These are phyloP conservation scores for Cecidostiba fungosa DNA, from an alignment of 2,888 invertebrate genomes.

Conservation along the genomic window DNA sequence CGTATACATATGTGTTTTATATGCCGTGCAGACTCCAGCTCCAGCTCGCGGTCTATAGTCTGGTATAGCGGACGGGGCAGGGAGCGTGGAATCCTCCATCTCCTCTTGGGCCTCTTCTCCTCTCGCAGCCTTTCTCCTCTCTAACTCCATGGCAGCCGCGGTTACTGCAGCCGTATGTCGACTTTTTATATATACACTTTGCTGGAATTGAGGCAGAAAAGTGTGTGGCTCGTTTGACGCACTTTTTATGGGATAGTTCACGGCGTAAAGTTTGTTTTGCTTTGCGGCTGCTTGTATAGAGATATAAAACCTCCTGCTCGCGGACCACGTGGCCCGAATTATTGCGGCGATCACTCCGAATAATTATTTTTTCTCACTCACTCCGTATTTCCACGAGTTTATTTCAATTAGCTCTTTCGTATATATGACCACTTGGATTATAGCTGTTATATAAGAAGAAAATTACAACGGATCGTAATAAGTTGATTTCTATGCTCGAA, in stretches of 20 bases:
- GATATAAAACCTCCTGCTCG: background rate
- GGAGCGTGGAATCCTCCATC: background rate
- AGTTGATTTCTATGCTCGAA: background rate
- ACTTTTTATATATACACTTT: slow-evolving; percentile 13
- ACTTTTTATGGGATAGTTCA: background rate
- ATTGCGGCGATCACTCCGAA: background rate
- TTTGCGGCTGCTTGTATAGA: background rate
- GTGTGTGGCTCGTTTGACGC: slow-evolving; percentile 15
- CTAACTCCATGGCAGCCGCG: background rate
- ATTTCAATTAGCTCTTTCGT: no score
- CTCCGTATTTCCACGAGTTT: background rate
- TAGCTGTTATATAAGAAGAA: no score
- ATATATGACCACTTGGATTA: no score
- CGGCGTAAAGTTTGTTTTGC: slow-evolving; percentile 15
- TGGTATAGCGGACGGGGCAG: background rate
- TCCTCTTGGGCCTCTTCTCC: no score
- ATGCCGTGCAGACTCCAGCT: background rate
- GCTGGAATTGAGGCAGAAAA: slow-evolving; percentile 29
- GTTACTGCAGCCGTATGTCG: background rate
- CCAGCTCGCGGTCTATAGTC: background rate
- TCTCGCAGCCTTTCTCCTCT: background rate
- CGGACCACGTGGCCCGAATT: background rate
- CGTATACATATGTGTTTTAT: background rate
- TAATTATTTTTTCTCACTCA: background rate
- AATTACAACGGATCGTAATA: no score